Conservation (phyloP, 1,140 invertebrate genomes). For the Dryas iulia region DNA sequence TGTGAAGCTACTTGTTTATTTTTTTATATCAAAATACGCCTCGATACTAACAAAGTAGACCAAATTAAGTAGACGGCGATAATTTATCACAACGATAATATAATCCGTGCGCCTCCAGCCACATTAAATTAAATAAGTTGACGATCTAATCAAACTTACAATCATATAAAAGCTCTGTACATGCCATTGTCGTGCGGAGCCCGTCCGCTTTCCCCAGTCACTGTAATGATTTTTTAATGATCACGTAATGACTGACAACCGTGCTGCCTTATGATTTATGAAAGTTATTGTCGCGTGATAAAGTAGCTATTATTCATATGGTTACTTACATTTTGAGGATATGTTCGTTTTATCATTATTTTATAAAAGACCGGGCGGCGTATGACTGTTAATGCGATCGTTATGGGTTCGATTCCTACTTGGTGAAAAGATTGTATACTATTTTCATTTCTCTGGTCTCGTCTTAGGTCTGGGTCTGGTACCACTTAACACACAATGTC, state of each 20-base stretch:
- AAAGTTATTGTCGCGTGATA: conserved; percentile 56
- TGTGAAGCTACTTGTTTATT: no score
- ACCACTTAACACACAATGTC: no score
- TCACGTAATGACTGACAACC: conserved; percentile 62
- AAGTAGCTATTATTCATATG: conserved; percentile 23
- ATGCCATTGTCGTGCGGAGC: conserved; percentile 5
- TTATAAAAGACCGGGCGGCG: no score
- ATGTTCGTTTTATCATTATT: no score
- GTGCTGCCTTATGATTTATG: conserved; percentile 61
- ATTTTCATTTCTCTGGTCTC: no score
- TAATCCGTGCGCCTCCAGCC: not conserved
- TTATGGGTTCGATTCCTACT: no score
- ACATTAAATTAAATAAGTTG: conserved; percentile 1
- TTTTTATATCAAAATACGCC: not conserved
- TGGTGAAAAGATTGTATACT: no score
- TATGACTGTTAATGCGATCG: no score
- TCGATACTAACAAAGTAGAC: not conserved
- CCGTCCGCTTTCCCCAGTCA: conserved; percentile 7
- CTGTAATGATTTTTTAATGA: conserved; percentile 75
- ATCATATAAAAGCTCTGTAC: conserved; percentile 11
- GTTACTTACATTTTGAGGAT: conserved; percentile 29
- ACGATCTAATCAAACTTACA: conserved; percentile 11
- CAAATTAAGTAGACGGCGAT: not conserved
- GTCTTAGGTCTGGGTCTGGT: no score
- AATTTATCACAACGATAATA: not conserved